These are phyloP conservation scores for Salarias fasciatus DNA, from an alignment of 2,797 vertebrate genomes.

Conservation along the genomic window DNA sequence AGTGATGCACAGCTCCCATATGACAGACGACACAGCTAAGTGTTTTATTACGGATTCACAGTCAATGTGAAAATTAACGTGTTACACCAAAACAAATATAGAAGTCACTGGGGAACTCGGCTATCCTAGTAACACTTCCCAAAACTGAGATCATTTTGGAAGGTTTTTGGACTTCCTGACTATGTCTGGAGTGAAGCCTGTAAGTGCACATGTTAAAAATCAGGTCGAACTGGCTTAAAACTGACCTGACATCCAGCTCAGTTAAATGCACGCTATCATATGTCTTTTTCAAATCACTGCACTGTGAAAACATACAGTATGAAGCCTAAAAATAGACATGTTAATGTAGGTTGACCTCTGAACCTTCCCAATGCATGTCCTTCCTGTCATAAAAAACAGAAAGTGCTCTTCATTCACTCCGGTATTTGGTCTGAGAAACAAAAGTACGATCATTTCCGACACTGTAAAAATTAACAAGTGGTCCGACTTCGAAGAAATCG, in stretches of 20 bases:
- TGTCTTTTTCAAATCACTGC: slow-evolving; percentile 16
- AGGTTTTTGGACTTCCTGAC: slow-evolving; percentile 20
- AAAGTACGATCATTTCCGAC: slow-evolving; percentile 49
- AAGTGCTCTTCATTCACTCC: slow-evolving; percentile 49
- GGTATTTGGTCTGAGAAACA: slow-evolving; percentile 37
- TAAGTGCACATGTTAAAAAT: slow-evolving; percentile 14
- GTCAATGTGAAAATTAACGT: slow-evolving; percentile 43
- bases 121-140: slow-evolving; percentile 27
- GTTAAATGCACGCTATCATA: slow-evolving; percentile 26
- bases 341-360: slow-evolving; percentile 35
- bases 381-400: slow-evolving; percentile 48
- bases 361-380: slow-evolving; percentile 35
- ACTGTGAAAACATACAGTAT: slow-evolving; percentile 29
- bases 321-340: slow-evolving; percentile 50
- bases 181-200: slow-evolving; percentile 19
- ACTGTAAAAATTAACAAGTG: no score
- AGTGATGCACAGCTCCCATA: slow-evolving; percentile 49
- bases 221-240: slow-evolving; percentile 14
- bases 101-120: slow-evolving; percentile 14
- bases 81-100: slow-evolving; percentile 33
- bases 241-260: slow-evolving; percentile 20
- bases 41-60: slow-evolving; percentile 47
- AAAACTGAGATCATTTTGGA: slow-evolving; percentile 9
- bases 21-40: slow-evolving; percentile 45
- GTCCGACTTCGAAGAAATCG: no score